Conservation (phyloP, 2,113 vertebrate species). For the Electrona antarctica region DNA sequence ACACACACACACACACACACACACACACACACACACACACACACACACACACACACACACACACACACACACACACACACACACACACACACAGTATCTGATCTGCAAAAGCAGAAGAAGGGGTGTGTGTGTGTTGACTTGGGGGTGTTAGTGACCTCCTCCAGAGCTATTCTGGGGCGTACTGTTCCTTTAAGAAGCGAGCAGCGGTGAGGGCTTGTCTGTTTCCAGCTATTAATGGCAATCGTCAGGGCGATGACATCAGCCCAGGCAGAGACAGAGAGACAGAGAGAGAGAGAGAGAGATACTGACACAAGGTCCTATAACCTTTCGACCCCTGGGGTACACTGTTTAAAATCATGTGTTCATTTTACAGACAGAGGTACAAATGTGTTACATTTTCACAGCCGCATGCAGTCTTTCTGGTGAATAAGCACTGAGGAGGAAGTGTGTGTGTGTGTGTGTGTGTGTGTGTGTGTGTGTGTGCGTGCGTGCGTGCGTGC, state of each 20-base stretch:
- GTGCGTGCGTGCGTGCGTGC: too few relatives aligned
- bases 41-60: not conserved
- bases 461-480: too few relatives aligned
- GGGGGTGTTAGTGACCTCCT: slow-evolving; percentile 13
- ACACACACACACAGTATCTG: slow-evolving; percentile 28
- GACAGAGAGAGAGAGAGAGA: slow-evolving; percentile 17
- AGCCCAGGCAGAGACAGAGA: slow-evolving; percentile 36
- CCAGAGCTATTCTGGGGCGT: slow-evolving; percentile 40
- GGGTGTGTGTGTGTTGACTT: not conserved
- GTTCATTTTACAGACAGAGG: too few relatives aligned
- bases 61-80: not conserved
- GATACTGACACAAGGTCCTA: not conserved
- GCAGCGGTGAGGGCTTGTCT: slow-evolving; percentile 69
- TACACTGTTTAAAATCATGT: too few relatives aligned
- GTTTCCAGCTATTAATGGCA: slow-evolving; percentile 81
- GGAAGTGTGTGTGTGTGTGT: too few relatives aligned
- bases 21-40: not conserved
- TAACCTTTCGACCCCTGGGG: too few relatives aligned
- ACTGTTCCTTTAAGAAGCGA: slow-evolving; percentile 74
- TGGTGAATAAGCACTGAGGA: too few relatives aligned
- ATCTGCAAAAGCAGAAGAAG: too few relatives aligned
- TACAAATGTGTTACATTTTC: too few relatives aligned
- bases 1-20: slow-evolving; percentile 1
- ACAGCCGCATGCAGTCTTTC: too few relatives aligned
- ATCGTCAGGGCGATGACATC: slow-evolving; percentile 78